phyloP scores from a whole-genome alignment of 1,140 invertebrate species.

The Bombus waltoni region DNA sequence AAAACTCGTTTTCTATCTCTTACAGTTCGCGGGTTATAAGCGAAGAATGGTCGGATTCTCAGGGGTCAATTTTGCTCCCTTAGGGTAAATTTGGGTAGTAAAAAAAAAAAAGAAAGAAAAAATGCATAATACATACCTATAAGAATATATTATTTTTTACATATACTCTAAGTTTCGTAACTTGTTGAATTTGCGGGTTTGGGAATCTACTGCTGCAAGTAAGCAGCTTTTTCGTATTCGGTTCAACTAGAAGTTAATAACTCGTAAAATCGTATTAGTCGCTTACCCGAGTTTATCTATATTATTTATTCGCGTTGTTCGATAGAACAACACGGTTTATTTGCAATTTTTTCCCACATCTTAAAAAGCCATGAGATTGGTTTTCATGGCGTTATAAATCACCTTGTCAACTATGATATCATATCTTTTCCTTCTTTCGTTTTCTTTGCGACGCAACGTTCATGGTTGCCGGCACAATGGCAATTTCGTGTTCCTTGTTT shows the following conservation, averaged over 20 bases:
- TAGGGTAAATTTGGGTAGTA: no score
- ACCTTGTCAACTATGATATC: neutral
- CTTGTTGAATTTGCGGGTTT: no score
- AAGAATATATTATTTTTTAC: no score
- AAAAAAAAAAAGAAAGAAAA: no score
- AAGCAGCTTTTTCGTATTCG: neutral
- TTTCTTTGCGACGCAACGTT: neutral
- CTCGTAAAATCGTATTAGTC: neutral
- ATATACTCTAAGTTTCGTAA: no score
- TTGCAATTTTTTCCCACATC: neutral
- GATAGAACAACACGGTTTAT: neutral
- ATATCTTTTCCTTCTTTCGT: neutral
- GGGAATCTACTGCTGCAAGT: neutral
- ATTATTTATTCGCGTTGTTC: neutral
- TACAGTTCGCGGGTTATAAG: no score
- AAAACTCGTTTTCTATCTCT: no score
- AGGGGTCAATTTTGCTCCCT: no score
- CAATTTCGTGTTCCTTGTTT: neutral
- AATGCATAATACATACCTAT: no score
- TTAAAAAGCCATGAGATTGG: neutral
- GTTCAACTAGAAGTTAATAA: neutral
- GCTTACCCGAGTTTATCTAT: neutral
- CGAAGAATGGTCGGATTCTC: no score
- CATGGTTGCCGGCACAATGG: no score
- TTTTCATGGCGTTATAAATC: neutral